Conservation (phyloP, 1,140 invertebrate species). For the Drosophila pectinifera region DNA sequence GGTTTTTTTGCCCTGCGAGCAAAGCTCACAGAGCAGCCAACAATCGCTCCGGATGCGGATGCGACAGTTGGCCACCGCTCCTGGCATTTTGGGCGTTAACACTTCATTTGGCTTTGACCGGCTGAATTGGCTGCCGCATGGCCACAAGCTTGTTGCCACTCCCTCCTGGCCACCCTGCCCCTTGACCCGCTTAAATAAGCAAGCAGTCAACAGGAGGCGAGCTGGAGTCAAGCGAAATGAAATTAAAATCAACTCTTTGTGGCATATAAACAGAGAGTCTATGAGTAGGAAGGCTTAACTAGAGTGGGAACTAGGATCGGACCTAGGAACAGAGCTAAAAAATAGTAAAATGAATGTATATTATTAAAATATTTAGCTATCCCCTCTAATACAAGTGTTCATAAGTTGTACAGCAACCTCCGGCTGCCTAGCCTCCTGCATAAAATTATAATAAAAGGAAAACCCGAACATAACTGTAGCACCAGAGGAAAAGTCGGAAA, state of each 20-base stretch:
- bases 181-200: conserved; percentile 50
- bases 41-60: conserved; percentile 51
- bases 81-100: conserved; percentile 55
- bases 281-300: not conserved
- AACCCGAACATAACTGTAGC: conserved; percentile 12
- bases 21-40: conserved; percentile 19
- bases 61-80: conserved; percentile 63
- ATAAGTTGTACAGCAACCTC: not conserved
- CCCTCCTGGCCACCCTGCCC: not conserved
- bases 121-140: conserved; percentile 37
- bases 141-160: conserved; percentile 32
- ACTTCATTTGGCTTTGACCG: conserved; percentile 65
- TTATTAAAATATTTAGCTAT: no score
- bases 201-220: conserved; percentile 35
- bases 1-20: not conserved
- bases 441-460: conserved; percentile 51
- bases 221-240: conserved; percentile 42
- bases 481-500: conserved; percentile 32
- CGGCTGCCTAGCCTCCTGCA: conserved; percentile 6
- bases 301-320: no score
- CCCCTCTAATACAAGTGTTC: no score
- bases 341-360: no score
- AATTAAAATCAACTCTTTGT: conserved; percentile 54
- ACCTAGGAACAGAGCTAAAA: not conserved
- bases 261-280: not conserved